Evolutionary conservation across 2,888 invertebrate species (phyloP), one percentile per base, ranked within the genome.

Genomic region (Lepidonotus clava): DNA sequence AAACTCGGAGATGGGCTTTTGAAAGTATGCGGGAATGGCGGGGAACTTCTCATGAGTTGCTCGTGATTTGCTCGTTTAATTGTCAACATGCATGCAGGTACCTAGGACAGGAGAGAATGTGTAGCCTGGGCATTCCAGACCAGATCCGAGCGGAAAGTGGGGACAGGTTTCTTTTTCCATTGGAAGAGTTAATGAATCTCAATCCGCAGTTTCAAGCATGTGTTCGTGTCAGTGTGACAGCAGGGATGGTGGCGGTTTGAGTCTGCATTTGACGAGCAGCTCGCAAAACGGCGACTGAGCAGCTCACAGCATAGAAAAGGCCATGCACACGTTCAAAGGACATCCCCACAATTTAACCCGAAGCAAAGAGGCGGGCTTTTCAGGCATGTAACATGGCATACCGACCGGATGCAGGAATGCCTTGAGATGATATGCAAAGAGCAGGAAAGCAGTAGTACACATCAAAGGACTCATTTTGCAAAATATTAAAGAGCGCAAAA

Each of bases 391-490:
- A 61, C 24, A 28, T 28, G 28, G 28, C 61, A 61, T 11, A 28
- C 28, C n/a, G 24, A 32, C 61, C 61, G 61, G 61, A 61, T 61
- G 61, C 14, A n/a, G 61, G 61, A 61, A 61, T 61, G 61, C 61
- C 61, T 61, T 11, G 61, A 61, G 61, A 61, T 61, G 61, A 28
- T 61, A 61, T 61, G 61, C 61, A 46, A 11, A 18, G n/a, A n/a
- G n/a, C n/a, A n/a, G n/a, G n/a, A n/a, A n/a, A n/a, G n/a, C n/a
- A n/a, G n/a, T 11, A 18, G 24, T 61, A 61, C 11, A 61, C 24
- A 61, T 61, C 61, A 61, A 61, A 61, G 61, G n/a, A n/a, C 28
- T 61, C 24, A 61, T 61, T 61, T 61, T n/a, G 56, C 61, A 61
- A 61, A 61, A 61, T 61, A 61, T 61, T 24, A 61, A 61, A 61